Evolutionary conservation across 2,888 invertebrate genomes (phyloP).

Genomic region (Glyphotaelius pellucidus): DNA sequence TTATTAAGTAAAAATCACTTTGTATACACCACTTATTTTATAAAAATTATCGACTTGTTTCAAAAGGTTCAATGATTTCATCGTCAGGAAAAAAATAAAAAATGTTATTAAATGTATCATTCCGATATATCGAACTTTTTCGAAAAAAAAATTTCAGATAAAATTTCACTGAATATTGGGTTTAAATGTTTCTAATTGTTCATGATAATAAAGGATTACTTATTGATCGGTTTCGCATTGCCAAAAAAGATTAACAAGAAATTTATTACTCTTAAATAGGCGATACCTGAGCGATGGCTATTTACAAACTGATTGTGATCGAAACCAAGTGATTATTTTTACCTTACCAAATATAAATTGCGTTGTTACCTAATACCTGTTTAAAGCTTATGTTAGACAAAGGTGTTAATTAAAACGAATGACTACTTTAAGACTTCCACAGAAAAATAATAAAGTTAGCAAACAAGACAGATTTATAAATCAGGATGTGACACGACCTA

Average conservation of each 20-base stretch:
- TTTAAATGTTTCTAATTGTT: too few species aligned
- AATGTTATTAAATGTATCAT: too few species aligned
- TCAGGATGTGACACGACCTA: not conserved
- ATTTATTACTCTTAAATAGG: too few species aligned
- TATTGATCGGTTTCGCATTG: not conserved
- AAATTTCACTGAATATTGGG: too few species aligned
- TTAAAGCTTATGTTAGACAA: not conserved
- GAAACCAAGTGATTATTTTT: not conserved
- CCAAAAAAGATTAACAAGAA: too few species aligned
- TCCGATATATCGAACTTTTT: too few species aligned
- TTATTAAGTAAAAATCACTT: too few species aligned
- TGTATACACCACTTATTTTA: too few species aligned
- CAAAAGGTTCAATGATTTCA: too few species aligned
- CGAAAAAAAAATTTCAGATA: too few species aligned
- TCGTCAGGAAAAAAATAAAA: too few species aligned
- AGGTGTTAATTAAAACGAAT: not conserved
- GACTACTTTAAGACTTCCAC: not conserved
- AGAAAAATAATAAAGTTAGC: not conserved
- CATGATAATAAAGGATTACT: not conserved
- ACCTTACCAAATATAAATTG: not conserved
- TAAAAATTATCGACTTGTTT: too few species aligned
- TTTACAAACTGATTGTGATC: not conserved
- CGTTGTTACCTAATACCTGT: not conserved
- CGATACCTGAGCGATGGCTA: not conserved
- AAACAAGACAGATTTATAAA: not conserved